These are phyloP conservation scores for Cataglyphis hispanica DNA, from an alignment of 1,140 invertebrate genomes.

Conservation along the genomic window DNA sequence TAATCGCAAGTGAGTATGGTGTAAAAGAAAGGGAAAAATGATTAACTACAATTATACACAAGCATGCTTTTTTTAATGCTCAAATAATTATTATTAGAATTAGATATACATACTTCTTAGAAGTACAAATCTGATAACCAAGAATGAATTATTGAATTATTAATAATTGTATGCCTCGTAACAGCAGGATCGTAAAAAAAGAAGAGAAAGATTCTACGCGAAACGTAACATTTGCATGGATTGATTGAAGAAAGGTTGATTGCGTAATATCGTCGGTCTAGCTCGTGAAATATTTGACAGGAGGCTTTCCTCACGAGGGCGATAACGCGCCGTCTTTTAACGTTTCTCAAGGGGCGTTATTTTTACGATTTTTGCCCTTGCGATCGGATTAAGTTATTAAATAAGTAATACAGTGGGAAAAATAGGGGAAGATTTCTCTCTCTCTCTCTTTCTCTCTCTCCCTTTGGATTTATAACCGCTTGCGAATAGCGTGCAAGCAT, in stretches of 20 bases:
- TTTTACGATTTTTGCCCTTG: slow-evolving; percentile 4
- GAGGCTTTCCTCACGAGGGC: neutral
- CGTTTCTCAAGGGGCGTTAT: neutral
- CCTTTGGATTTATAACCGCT: neutral
- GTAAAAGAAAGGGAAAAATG: neutral
- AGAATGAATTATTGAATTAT: neutral
- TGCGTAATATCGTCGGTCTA: neutral
- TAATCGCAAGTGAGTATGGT: slow-evolving; percentile 26
- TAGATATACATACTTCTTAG: neutral
- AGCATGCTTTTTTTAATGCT: neutral
- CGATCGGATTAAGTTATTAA: slow-evolving; percentile 19
- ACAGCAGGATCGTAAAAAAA: neutral
- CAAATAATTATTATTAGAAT: neutral
- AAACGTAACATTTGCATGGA: neutral
- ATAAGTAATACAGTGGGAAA: neutral
- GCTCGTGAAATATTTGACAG: slow-evolving; percentile 17
- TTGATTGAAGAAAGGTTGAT: slow-evolving; percentile 2
- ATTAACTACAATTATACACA: neutral
- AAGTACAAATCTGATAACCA: neutral
- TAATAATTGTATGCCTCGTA: neutral
- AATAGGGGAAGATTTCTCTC: neutral
- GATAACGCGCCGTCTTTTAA: neutral
- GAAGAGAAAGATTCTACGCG: neutral
- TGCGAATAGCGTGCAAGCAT: neutral
- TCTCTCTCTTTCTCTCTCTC: no score